A percentile compares a stretch with the other conserved stretches of the same genome.
These are phyloP conservation scores for Aramus guarauna DNA, from an alignment of 2,113 vertebrate genomes.

Conservation along the genomic window DNA sequence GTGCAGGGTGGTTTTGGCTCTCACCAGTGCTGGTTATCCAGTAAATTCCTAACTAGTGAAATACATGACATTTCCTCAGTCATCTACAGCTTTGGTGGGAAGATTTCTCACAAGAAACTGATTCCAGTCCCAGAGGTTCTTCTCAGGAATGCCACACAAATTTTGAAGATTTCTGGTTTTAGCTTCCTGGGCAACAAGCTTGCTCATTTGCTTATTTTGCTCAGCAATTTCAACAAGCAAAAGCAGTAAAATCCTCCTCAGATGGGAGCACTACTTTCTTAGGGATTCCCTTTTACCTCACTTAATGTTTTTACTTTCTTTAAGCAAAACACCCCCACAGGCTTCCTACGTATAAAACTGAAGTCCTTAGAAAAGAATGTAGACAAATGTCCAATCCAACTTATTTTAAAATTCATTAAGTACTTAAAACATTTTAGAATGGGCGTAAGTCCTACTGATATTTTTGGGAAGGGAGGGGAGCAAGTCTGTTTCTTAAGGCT, in stretches of 20 bases:
- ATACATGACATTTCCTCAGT: not conserved
- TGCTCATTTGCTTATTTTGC: not conserved
- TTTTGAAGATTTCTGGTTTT: not conserved
- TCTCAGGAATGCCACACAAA: not conserved
- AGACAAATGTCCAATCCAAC: not conserved
- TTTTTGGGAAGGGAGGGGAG: not conserved
- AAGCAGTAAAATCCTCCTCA: not conserved
- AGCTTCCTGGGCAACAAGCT: not conserved
- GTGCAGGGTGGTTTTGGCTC: not conserved
- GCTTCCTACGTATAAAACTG: not conserved
- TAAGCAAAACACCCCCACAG: not conserved
- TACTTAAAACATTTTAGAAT: not conserved
- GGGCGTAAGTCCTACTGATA: not conserved
- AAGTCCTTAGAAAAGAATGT: not conserved
- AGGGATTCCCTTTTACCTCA: not conserved
- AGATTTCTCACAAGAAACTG: not conserved
- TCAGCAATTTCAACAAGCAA: not conserved
- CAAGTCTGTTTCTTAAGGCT: not conserved
- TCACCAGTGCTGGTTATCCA: not conserved
- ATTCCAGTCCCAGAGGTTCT: not conserved
- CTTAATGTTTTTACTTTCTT: not conserved
- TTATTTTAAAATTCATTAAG: not conserved
- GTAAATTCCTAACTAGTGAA: not conserved
- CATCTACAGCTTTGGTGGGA: not conserved
- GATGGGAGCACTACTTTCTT: not conserved